phyloP scores from a whole-genome alignment of 53 echinoderm and acorn worm species.

The Apostichopus leukothele region DNA sequence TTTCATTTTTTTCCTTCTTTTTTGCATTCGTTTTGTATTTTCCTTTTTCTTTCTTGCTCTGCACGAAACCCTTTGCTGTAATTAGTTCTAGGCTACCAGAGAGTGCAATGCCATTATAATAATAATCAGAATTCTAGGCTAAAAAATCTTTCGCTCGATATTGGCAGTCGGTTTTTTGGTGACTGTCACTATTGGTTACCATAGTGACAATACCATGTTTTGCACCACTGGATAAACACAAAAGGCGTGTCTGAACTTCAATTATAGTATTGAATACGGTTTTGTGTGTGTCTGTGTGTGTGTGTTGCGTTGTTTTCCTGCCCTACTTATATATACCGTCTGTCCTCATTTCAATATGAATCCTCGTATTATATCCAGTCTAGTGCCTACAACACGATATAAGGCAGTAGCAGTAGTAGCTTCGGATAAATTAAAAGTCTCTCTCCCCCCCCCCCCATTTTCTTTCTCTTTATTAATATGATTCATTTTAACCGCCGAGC shows the following conservation, averaged over 20 bases:
- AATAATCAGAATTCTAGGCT: constrained; percentile 25
- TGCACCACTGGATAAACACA: constrained; percentile 39
- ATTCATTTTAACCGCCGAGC: too few species aligned
- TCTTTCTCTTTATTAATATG: too few species aligned
- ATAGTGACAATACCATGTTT: constrained; percentile 35
- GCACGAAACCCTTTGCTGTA: constrained; percentile 5
- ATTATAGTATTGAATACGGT: constrained; percentile 25
- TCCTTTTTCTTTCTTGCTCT: not conserved
- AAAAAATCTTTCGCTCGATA: constrained; percentile 21
- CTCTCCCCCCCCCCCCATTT: too few species aligned
- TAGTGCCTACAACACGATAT: constrained; percentile 29
- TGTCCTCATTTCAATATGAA: constrained; percentile 37
- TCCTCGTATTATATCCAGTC: constrained; percentile 33
- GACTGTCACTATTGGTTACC: constrained; percentile 25
- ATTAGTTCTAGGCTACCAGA: constrained; percentile 34
- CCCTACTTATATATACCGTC: constrained; percentile 27
- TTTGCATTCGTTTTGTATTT: not conserved
- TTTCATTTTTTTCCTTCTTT: not conserved
- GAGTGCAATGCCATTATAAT: constrained; percentile 29
- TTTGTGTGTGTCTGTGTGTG: not conserved
- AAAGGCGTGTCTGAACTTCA: constrained; percentile 42
- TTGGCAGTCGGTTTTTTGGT: constrained; percentile 8
- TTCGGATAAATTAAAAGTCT: constrained; percentile 12
- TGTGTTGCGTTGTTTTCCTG: constrained; percentile 45
- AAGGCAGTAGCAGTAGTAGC: not conserved